A percentile compares a stretch with the other conserved stretches of the same genome.
Evolutionary conservation across 2,797 vertebrate genomes (phyloP).

Genomic region (Phylloscopus collybita): DNA sequence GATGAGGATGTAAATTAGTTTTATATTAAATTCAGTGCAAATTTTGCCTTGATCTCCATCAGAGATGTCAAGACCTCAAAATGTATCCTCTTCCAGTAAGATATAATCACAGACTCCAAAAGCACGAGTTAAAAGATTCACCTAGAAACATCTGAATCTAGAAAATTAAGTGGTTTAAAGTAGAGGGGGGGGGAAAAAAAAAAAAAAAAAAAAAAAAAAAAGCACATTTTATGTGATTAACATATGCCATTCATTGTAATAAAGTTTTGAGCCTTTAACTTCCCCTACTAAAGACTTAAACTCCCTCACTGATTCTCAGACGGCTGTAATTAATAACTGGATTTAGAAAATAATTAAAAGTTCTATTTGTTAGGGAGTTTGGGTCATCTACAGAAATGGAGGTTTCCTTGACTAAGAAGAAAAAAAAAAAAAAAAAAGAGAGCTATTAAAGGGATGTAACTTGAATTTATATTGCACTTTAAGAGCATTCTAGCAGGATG

Average conservation of each 20-base stretch:
- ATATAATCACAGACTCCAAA: neutral
- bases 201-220: neutral
- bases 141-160: neutral
- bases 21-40: neutral
- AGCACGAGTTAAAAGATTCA: neutral
- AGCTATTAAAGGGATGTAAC: neutral
- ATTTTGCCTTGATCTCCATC: neutral
- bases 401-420: neutral
- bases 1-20: neutral
- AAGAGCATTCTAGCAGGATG: neutral
- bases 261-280: neutral
- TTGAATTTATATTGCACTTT: neutral
- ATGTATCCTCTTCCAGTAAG: neutral
- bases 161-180: neutral
- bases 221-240: neutral
- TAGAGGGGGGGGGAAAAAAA: neutral
- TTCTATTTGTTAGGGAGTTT: neutral
- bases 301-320: neutral
- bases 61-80: neutral
- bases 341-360: neutral
- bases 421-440: neutral
- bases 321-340: neutral
- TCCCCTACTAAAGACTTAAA: neutral
- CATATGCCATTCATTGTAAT: neutral
- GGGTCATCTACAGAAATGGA: neutral